A percentile compares a stretch with the other conserved stretches of the same genome.
phyloP scores from a whole-genome alignment of 2,113 vertebrate genomes.

The Oenanthe melanoleuca region DNA sequence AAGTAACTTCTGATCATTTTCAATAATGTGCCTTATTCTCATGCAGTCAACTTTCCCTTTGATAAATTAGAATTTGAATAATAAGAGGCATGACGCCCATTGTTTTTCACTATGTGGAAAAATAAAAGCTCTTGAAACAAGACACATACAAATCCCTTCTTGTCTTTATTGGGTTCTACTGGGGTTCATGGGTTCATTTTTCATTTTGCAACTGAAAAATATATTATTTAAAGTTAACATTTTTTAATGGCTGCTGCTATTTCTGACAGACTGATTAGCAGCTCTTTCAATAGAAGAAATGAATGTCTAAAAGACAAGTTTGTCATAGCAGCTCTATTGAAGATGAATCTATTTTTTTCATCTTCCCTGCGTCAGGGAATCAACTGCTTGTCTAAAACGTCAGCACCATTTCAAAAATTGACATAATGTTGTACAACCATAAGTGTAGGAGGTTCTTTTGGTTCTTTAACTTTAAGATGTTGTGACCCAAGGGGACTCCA shows the following conservation, averaged over 20 bases:
- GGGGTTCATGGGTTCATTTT: neutral
- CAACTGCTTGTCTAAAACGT: conserved; percentile 26
- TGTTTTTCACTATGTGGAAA: neutral
- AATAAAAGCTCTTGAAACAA: neutral
- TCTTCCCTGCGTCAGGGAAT: neutral
- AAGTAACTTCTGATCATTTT: neutral
- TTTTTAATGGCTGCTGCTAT: neutral
- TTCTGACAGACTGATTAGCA: conserved; percentile 46
- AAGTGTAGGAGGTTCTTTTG: neutral
- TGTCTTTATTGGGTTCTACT: neutral
- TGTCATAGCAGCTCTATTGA: conserved; percentile 47
- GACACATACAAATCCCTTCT: neutral
- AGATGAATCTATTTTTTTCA: conserved; percentile 31
- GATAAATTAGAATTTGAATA: neutral
- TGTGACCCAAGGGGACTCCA: neutral
- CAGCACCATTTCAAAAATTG: neutral
- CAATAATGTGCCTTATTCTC: neutral
- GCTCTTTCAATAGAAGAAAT: conserved; percentile 12
- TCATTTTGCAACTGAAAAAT: neutral
- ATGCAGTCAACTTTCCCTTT: neutral
- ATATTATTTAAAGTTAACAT: neutral
- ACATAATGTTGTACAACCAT: neutral
- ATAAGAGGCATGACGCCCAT: neutral
- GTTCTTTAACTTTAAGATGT: neutral
- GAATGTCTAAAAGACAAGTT: conserved; percentile 34